phyloP scores from a whole-genome alignment of 2,888 invertebrate species.

The Aethes cnicana region DNA sequence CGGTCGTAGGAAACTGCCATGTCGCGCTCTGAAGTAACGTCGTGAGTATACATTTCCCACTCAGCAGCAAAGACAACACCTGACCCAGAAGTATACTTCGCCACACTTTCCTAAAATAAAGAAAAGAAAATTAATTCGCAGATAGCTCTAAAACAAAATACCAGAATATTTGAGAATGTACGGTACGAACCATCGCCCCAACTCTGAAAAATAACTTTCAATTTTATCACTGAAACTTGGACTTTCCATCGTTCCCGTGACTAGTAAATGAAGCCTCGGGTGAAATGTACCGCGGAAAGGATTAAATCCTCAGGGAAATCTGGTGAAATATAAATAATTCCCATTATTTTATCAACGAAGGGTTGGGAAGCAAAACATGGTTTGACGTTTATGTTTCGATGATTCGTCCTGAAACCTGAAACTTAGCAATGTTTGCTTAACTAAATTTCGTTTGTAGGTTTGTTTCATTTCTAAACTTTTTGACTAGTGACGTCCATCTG shows the following conservation, averaged over 20 bases:
- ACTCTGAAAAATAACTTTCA: conserved; percentile 85
- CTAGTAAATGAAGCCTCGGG: conserved; percentile 33
- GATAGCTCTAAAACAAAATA: conserved; percentile 6
- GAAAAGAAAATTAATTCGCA: conserved; percentile 11
- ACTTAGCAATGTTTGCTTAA: too few species aligned
- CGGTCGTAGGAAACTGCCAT: conserved; percentile 88
- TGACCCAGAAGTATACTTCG: conserved; percentile 88
- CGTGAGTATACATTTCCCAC: conserved; percentile 89
- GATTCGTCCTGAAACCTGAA: conserved; percentile 26
- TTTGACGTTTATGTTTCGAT: conserved; percentile 42
- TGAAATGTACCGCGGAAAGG: conserved; percentile 35
- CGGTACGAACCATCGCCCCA: conserved; percentile 86
- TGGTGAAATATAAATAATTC: conserved; percentile 34
- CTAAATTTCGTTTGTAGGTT: too few species aligned
- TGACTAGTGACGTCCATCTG: too few species aligned
- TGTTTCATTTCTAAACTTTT: too few species aligned
- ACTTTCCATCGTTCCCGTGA: conserved; percentile 58
- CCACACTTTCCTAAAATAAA: conserved; percentile 85
- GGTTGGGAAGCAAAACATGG: conserved; percentile 43
- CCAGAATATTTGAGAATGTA: conserved; percentile 28
- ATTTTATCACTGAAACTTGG: conserved; percentile 85
- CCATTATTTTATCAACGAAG: conserved; percentile 42
- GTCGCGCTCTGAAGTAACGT: conserved; percentile 86
- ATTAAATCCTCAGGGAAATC: conserved; percentile 35
- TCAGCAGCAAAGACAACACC: conserved; percentile 88